Evolutionary conservation across 1,140 invertebrate genomes (phyloP), one percentile per base, ranked within the genome.

Genomic region (Limonius californicus): DNA sequence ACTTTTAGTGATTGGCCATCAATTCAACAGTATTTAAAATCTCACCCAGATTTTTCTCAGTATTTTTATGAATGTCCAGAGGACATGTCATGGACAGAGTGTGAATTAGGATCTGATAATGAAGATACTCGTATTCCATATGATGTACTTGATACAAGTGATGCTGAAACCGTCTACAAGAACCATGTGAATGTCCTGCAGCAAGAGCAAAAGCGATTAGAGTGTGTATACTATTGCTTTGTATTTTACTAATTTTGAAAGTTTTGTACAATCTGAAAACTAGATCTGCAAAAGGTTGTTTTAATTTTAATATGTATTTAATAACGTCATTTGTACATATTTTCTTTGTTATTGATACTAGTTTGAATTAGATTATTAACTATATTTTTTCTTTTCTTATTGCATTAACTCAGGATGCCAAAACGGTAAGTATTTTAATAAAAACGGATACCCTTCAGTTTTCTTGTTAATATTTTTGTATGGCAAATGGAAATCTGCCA

Each of bases 141-240:
- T 73, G 92, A 95, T 75, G 88, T 97, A 54, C 79, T 97, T 9
- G 90, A 94, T 69, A 92, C 91, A 2, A 85, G 87, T 45, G 94
- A 97, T 75, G 94, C 94, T 11, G 93, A 96, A 77, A 89, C 87
- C 0, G 90, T 94, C 7, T 98, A 94, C 77, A 90, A 90, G 74
- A 95, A 92, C 72, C 94, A 94, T 78, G 84, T 95, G 19, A 93
- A 94, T 75, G 87, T 90, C 54, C 82, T 97, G 20, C 92, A 97
- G 73, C 90, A 92, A 73, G 92, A 95, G 74, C 89, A 94, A 71
- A 88, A 91, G 73, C 88, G 91, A 79, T 84, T 90, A 72, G 93
- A 96, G 92, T 96, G 81, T 86, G 90, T 61, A 21, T 19, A 45
- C 11, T n/a, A n/a, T n/a, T n/a, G n/a, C n/a, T n/a, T n/a, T n/a